A percentile compares a stretch with the other conserved stretches of the same genome.
phyloP scores from a whole-genome alignment of 2,113 vertebrate species.

The Prolemur simus region DNA sequence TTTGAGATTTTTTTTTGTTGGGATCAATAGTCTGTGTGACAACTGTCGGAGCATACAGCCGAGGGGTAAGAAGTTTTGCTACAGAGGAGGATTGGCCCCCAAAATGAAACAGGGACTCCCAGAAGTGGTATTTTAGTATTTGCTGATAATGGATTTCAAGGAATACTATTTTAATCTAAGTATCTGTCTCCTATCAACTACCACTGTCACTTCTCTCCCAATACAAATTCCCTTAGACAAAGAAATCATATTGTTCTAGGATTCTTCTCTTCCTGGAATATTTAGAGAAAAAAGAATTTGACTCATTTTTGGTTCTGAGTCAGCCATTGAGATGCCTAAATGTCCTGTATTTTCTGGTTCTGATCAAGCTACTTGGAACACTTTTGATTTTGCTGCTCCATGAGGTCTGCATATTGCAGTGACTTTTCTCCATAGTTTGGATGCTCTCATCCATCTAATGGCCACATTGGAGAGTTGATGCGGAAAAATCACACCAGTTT shows the following conservation, averaged over 20 bases:
- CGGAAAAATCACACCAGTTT: background rate
- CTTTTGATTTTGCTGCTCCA: background rate
- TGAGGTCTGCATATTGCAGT: background rate
- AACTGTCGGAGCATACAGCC: background rate
- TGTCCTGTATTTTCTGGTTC: background rate
- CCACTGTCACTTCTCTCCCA: background rate
- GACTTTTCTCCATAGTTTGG: background rate
- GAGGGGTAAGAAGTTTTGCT: background rate
- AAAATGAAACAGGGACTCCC: background rate
- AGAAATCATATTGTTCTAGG: background rate
- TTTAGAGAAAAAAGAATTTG: background rate
- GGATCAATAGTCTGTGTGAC: background rate
- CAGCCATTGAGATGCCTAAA: background rate
- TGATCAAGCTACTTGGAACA: background rate
- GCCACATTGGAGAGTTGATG: background rate
- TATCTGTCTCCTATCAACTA: background rate
- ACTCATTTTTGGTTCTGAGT: background rate
- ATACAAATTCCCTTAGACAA: background rate
- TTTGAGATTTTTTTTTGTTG: background rate
- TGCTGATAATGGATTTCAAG: background rate
- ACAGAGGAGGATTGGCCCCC: background rate
- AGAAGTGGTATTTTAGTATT: background rate
- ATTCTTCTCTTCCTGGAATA: background rate
- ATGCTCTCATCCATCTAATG: background rate
- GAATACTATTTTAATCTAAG: background rate